A percentile compares a stretch with the other conserved stretches of the same genome.
Conservation (phyloP, 1,140 invertebrate species). For the Drosophila funebris region DNA sequence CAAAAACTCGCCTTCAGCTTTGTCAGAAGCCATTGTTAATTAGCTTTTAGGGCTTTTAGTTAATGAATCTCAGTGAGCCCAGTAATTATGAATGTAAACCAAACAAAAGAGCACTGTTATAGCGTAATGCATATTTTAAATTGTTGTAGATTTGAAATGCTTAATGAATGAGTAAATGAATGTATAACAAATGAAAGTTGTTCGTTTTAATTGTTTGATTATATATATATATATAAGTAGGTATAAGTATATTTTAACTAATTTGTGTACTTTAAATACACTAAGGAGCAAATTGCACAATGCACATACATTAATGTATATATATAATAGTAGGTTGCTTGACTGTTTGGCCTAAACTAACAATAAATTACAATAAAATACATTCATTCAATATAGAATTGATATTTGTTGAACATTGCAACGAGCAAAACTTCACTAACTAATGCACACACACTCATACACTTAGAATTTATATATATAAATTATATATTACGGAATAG, state of each 20-base stretch:
- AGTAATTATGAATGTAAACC: background rate
- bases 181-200: background rate
- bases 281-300: constrained; percentile 68
- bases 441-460: constrained; percentile 34
- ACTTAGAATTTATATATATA: constrained; percentile 36
- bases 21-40: constrained; percentile 49
- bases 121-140: constrained; percentile 23
- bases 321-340: constrained; percentile 43
- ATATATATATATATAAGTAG: background rate
- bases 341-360: constrained; percentile 69
- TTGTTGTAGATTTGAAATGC: constrained; percentile 41
- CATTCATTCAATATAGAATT: constrained; percentile 46
- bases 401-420: constrained; percentile 54
- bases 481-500: constrained; percentile 30
- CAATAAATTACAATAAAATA: constrained; percentile 57
- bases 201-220: background rate
- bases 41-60: constrained; percentile 51
- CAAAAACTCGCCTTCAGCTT: constrained; percentile 14
- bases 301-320: constrained; percentile 29
- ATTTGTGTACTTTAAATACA: constrained; percentile 35
- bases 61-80: constrained; percentile 6
- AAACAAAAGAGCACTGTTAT: constrained; percentile 32
- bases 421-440: constrained; percentile 50
- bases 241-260: constrained; percentile 45
- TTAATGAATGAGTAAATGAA: constrained; percentile 14